Evolutionary conservation across 2,888 invertebrate genomes (phyloP), one percentile per base, ranked within the genome.

Genomic region (Agriopis marginaria): DNA sequence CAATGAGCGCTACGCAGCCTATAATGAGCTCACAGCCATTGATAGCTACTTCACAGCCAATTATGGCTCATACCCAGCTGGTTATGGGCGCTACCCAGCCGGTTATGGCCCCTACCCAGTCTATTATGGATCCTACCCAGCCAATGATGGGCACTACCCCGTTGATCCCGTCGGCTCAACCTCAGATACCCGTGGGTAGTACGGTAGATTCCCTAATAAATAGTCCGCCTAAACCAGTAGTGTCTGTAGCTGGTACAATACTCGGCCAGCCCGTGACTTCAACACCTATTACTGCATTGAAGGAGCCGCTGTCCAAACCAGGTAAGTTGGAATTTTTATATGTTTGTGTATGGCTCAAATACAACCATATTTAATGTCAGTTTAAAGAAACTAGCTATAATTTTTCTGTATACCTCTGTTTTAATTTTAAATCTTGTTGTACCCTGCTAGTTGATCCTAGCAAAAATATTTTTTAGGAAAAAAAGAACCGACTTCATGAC

Each of bases 261-360:
- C 66, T 82, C 11, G 75, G 76, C 45, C 94, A 92, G 65, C 92
- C 93, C 0, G 81, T 94, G 0, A 93, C 94, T 0, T 93, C 93
- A 0, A 94, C 93, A 0, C 93, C 94, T 0, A 87, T 94, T 0
- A 87, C 89, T 0, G 86, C 89, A 0, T 74, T 90, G 11, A 91
- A 87, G 58, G 92, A 93, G 0, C 84, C 85, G 0, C 69, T 89
- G n/a, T 92, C 92, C 0, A 93, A 92, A 63, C 90, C 94, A 0
- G 90, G 94, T 93, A 65, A 87, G 87, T 78, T 17, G 56, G 50
- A n/a, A 7, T 55, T 56, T 32, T 11, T 54, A 39, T 51, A 10
- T 23, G 10, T 32, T 1, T 5, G 32, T 32, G n/a, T 32, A 32
- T 0, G 32, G 5, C 32, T 32, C 5, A 32, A 32, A 32, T 32